Base-by-base conservation (phyloP, 2,888 invertebrate genomes). In the Diploptera punctata region DNA sequence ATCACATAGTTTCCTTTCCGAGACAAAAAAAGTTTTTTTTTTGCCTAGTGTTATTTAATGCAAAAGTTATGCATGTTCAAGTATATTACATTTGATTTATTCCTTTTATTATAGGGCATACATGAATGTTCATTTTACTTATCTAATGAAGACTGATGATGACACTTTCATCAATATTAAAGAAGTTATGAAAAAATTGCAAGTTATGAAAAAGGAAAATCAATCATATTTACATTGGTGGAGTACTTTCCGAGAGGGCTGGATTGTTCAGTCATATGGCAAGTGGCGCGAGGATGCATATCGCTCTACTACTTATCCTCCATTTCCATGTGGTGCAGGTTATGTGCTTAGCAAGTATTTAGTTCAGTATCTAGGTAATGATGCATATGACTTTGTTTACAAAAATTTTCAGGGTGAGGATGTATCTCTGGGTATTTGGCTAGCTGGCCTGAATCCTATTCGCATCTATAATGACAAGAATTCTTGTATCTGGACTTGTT, bases 271-370 rank as follows among this genome's bases (percentile, higher is more conserved):
- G 18, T 62, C 72, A 19, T 54, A 72, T 7, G 79, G 79, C 5
- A 79, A 78, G 62, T 79, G 79, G 79, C 70, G 77, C 18, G 78
- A 79, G 70, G 74, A 74, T 18, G 24, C 52, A 9, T 77, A 76
- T 18, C 65, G 70, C 10, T 72, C 75, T 1, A 62, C 68, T 5
- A 74, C 72, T 10, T 79, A 79, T 68, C 79, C 79, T 18, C 77
- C 77, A 3, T 79, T 79, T 62, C 78, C 78, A 4, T 78, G 77
- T 49, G 79, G 79, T 10, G 75, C 78, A 13, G 79, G 78, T 1
- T 79, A 79, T 72, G 75, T 78, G 24, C 73, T 79, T 0, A 71
- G 75, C 31, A 52, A 68, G 7, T 68, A 73, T 3, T 31, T 76
- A 13, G 73, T 77, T 2, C 61, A 68, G 13, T 77, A 71, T 52